Evolutionary conservation across 2,797 vertebrate genomes (phyloP).

Genomic region (Parauchenoglanis ngamensis): DNA sequence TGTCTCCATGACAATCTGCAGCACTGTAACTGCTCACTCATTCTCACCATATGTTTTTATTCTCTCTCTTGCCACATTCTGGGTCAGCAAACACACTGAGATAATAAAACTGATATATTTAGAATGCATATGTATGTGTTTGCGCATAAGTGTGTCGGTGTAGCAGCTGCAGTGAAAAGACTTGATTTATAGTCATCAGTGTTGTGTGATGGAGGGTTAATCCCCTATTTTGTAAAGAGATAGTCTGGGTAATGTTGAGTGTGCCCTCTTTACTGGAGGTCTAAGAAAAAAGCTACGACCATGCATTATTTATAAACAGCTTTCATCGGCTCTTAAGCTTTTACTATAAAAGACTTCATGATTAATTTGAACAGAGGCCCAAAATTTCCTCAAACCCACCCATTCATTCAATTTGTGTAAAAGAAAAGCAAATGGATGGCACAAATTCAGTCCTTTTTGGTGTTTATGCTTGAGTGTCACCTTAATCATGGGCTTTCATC

Average conservation of each 20-base stretch:
- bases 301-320: conserved; percentile 29
- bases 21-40: not conserved
- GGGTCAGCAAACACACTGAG: conserved; percentile 14
- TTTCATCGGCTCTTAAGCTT: not conserved
- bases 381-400: not conserved
- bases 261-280: conserved; percentile 15
- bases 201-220: conserved; percentile 38
- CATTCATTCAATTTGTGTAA: conserved; percentile 12
- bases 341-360: conserved; percentile 11
- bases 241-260: conserved; percentile 27
- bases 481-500: conserved; percentile 15
- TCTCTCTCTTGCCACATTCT: conserved; percentile 3
- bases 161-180: conserved; percentile 35
- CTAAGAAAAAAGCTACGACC: conserved; percentile 3
- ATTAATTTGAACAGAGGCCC: conserved; percentile 13
- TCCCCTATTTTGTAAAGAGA: conserved; percentile 36
- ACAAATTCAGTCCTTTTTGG: conserved; percentile 13
- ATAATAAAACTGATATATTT: conserved; percentile 25
- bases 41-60: conserved; percentile 24
- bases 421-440: not conserved
- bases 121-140: conserved; percentile 17
- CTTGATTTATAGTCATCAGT: conserved; percentile 31
- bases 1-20: conserved; percentile 14
- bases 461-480: conserved; percentile 13
- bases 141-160: conserved; percentile 11